Base-by-base conservation (phyloP, 2,888 invertebrate species). In the Steinernema carpocapsae region DNA sequence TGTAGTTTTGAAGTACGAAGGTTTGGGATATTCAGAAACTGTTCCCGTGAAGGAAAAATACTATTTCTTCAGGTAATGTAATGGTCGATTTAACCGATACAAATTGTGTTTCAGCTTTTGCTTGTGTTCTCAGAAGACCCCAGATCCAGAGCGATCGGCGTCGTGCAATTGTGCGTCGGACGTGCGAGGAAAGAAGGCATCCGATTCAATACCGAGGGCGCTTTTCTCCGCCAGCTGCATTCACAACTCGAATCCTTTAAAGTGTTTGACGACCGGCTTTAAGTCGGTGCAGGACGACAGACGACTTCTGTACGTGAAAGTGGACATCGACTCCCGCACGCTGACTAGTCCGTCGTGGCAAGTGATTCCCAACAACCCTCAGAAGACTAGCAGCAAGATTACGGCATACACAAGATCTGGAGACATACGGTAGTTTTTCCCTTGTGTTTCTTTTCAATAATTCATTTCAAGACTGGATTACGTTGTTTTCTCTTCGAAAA, bases 331-430 rank as follows among this genome's bases (percentile, higher is more conserved):
- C 26, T 51, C 45, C 26, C 71, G 70, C 22, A 42, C 32, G 29
- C 71, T 74, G 42, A 48, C 74, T 3, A 70, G 32, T 46, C 74
- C 74, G 19, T 71, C 51, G 14, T 74, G 74, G 74, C 74, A 74
- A 29, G 26, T 71, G 19, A 51, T 74, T 42, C 74, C 52, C 17
- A 45, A 51, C 29, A 43, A 32, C 22, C 32, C 52, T 43, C 37
- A 32, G 24, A 42, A 71, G 46, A 71, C 46, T 0, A 74, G 37
- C 29, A 42, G 71, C 24, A 59, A 71, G 22, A 51, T 74, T 17
- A 37, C 74, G 43, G 70, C 71, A 10, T 51, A 26, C 10, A 74
- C 72, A 17, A 12, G 71, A 3, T 48, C 70, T 6, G 52, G 72
- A 29, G 52, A 52, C 26, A 74, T 74, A 43, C 59, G 70, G 74